These are phyloP conservation scores for Oreortyx pictus DNA, from an alignment of 2,797 vertebrate species.

Conservation along the genomic window DNA sequence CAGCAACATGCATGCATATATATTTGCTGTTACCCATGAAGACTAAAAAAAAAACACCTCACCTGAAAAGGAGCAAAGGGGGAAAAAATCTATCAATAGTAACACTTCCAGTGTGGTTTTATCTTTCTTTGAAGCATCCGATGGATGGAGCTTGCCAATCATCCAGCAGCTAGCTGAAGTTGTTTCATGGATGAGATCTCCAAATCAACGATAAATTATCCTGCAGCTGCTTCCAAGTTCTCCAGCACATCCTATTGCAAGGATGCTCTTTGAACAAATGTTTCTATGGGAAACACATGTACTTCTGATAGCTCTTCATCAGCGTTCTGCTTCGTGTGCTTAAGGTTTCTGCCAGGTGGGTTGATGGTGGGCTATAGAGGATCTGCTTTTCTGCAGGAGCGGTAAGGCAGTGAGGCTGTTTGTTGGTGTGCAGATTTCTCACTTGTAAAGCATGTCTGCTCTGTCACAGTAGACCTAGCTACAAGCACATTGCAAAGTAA, in stretches of 20 bases:
- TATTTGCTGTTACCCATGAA: neutral
- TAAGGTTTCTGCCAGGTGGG: neutral
- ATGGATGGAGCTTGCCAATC: conserved; percentile 45
- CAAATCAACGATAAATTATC: conserved; percentile 49
- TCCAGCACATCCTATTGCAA: neutral
- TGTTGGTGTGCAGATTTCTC: neutral
- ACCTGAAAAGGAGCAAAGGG: neutral
- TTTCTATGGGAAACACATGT: conserved; percentile 1
- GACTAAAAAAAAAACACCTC: neutral
- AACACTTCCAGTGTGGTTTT: neutral
- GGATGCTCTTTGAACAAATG: neutral
- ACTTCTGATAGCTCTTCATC: neutral
- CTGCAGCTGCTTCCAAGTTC: conserved; percentile 38
- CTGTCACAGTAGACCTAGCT: neutral
- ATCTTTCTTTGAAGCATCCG: conserved; percentile 18
- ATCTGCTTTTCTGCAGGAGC: neutral
- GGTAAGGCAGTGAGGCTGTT: neutral
- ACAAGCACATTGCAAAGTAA: neutral
- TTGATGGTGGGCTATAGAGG: conserved; percentile 1
- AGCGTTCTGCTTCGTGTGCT: neutral
- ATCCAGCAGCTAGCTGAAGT: conserved; percentile 27
- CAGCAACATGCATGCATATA: neutral
- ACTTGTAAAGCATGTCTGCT: neutral
- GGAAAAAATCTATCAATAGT: neutral
- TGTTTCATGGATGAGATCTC: conserved; percentile 14